Evolutionary conservation across 2,113 vertebrate species (phyloP), one percentile per base, ranked within the genome.

Genomic region (Ctenodactylus gundi): DNA sequence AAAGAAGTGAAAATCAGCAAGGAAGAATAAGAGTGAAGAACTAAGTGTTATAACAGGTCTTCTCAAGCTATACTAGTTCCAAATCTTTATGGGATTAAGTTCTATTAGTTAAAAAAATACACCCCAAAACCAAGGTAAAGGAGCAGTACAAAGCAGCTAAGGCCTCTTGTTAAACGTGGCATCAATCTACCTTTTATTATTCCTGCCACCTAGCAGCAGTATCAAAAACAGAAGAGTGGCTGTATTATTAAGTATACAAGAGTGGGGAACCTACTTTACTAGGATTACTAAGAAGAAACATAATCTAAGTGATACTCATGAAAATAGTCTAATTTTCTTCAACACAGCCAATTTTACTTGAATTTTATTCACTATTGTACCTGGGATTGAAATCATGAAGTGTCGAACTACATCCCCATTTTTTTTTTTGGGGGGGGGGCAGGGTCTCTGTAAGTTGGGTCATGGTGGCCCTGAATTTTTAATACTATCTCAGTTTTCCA

Each of bases 171-270:
- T 65, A 6, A 60, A 44, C 4, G 1, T 55, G 20, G 72, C 58
- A 58, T 85, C 65, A 77, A 81, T 21, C 10, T 62, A 90, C 55
- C 27, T 85, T 92, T 92, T 90, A 93, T 85, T 90, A 84, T 77
- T 84, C 85, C 82, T 94, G 93, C 88, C 93, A 96, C 85, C 91
- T 96, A 95, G 91, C 92, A 88, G 93, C 44, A 88, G 75, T 73
- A 95, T 86, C 25, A 85, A 92, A 96, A 97, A 93, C 17, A 51
- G 83, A 95, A 93, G 55, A 55, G 91, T 53, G 53, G 27, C 44
- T 73, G 62, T 21, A 51, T 62, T 44, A 77, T 51, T 60, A 86
- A 67, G 23, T 27, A 21, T 10, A 11, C 7, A 44, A 14, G 21
- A 85, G 34, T 60, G 4, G 49, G 49, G 49, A 9, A 70, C 10